Conservation (phyloP, 2,888 invertebrate species). For the Phanerotoma sp. region DNA sequence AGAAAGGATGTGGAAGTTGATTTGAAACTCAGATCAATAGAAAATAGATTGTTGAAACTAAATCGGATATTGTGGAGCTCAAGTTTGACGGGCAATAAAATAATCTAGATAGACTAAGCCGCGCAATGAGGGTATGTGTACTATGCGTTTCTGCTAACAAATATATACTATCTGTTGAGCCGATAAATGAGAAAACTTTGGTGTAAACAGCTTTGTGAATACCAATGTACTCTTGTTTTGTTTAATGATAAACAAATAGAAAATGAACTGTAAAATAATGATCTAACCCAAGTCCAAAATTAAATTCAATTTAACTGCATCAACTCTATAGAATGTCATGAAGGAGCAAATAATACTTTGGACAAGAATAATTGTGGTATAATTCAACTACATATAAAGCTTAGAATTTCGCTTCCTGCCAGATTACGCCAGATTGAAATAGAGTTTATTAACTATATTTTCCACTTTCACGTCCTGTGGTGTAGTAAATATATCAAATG, state of each 20-base stretch:
- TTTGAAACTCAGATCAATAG: constrained; percentile 30
- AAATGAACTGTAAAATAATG: too few relatives aligned
- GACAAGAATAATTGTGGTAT: too few relatives aligned
- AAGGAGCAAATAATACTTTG: too few relatives aligned
- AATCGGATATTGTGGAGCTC: constrained; percentile 47
- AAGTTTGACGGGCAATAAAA: constrained; percentile 20
- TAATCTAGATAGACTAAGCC: constrained; percentile 3
- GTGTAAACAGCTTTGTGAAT: constrained; percentile 32
- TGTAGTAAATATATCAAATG: too few relatives aligned
- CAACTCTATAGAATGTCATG: too few relatives aligned
- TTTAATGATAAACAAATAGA: neutral
- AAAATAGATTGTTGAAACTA: constrained; percentile 46
- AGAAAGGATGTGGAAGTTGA: constrained; percentile 1
- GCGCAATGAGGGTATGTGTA: neutral
- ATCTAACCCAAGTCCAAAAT: too few relatives aligned
- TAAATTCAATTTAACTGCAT: too few relatives aligned
- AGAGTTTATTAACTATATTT: too few relatives aligned
- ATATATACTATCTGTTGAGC: constrained; percentile 38
- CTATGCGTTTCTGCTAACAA: constrained; percentile 20
- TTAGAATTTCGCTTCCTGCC: too few relatives aligned
- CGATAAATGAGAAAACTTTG: constrained; percentile 49
- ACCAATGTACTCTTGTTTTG: neutral
- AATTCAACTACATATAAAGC: too few relatives aligned
- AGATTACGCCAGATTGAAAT: too few relatives aligned
- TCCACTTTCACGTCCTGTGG: too few relatives aligned